Evolutionary conservation across 2,888 invertebrate species (phyloP).

Genomic region (Leptinotarsa peninsularis): DNA sequence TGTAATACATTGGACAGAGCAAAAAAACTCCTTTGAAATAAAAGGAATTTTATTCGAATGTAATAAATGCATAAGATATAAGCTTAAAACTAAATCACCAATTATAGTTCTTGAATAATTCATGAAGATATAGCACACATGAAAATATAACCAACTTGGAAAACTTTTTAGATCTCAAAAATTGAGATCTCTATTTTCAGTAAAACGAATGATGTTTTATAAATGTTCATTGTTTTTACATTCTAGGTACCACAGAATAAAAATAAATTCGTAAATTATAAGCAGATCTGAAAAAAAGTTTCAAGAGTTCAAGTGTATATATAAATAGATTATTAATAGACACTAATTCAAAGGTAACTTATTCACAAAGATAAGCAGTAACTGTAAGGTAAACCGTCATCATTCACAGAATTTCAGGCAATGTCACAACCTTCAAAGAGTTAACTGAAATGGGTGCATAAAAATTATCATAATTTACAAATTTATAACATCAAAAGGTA

Average conservation of each 20-base stretch:
- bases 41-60: too few species aligned
- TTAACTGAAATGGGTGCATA: background rate
- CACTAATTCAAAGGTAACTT: background rate
- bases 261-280: background rate
- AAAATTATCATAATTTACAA: background rate
- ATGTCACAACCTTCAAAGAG: conserved; percentile 30
- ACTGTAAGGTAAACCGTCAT: conserved; percentile 5
- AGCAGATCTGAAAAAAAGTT: background rate
- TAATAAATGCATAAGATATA: background rate
- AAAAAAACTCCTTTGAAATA: too few species aligned
- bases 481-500: too few species aligned
- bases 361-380: background rate
- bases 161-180: background rate
- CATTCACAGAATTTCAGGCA: conserved; percentile 28
- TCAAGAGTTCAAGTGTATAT: background rate
- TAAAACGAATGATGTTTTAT: background rate
- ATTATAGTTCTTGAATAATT: background rate
- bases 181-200: background rate
- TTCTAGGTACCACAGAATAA: too few species aligned
- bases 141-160: background rate
- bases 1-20: too few species aligned
- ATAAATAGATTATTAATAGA: background rate
- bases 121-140: background rate
- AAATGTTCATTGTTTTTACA: too few species aligned
- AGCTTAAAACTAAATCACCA: background rate